These are phyloP conservation scores for Anabas testudineus DNA, from an alignment of 2,797 vertebrate genomes.

Conservation along the genomic window DNA sequence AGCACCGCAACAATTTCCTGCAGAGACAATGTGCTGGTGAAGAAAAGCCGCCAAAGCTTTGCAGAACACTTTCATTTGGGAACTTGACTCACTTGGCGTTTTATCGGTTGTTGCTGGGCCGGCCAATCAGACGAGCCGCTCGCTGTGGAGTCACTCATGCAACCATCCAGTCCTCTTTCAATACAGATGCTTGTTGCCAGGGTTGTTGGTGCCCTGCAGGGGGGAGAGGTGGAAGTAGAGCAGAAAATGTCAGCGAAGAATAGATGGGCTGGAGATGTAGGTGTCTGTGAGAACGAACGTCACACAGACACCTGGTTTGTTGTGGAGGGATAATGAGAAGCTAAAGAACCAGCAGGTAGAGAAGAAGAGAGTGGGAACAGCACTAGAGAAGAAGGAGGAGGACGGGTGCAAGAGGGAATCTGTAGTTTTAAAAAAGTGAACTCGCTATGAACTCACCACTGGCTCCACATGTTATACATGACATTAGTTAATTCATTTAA, in stretches of 20 bases:
- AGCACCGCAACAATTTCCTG: slow-evolving; percentile 25
- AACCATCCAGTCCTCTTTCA: slow-evolving; percentile 66
- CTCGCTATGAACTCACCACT: neutral
- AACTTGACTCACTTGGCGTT: slow-evolving; percentile 13
- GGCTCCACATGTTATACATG: too few species aligned
- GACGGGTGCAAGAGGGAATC: too few species aligned
- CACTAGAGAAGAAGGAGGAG: neutral
- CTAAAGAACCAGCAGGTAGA: slow-evolving; percentile 8
- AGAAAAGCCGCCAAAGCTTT: slow-evolving; percentile 17
- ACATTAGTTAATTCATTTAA: too few species aligned
- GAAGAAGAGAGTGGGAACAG: neutral
- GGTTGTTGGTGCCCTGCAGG: slow-evolving; percentile 64
- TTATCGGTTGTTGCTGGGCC: slow-evolving; percentile 4
- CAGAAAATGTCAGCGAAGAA: slow-evolving; percentile 66
- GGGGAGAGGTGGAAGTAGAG: slow-evolving; percentile 68
- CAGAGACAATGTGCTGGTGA: slow-evolving; percentile 17
- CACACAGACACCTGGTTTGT: neutral
- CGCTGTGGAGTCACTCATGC: slow-evolving; percentile 51
- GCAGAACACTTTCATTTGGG: slow-evolving; percentile 27
- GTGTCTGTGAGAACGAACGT: slow-evolving; percentile 38
- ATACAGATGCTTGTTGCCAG: slow-evolving; percentile 70
- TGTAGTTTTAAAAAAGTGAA: neutral
- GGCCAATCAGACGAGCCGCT: slow-evolving; percentile 60
- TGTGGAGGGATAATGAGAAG: neutral
- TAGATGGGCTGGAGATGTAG: slow-evolving; percentile 28